Conservation (phyloP, 2,797 vertebrate genomes). For the Catamblyrhynchus diadema region DNA sequence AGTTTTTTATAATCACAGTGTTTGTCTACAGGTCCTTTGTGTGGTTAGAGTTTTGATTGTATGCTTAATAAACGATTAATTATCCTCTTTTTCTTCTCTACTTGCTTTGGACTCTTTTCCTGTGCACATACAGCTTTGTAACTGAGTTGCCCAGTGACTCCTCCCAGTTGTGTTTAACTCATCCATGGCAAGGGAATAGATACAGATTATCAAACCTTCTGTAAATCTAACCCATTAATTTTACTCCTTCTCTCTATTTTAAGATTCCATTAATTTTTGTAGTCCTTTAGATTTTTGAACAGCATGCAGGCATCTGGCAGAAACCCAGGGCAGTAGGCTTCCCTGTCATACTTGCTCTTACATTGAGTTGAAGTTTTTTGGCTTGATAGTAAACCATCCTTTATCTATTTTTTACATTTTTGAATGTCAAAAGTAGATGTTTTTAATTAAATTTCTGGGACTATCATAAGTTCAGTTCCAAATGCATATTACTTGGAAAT, state of each 20-base stretch:
- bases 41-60: neutral
- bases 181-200: neutral
- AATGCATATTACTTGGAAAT: neutral
- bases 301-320: neutral
- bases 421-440: neutral
- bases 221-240: conserved; percentile 18
- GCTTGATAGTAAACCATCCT: neutral
- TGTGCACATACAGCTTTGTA: neutral
- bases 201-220: neutral
- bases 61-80: conserved; percentile 6
- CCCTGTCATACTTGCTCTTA: neutral
- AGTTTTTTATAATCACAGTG: neutral
- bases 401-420: neutral
- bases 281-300: conserved; percentile 7
- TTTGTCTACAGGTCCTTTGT: neutral
- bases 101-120: neutral
- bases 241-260: conserved; percentile 2
- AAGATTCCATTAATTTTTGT: conserved; percentile 4
- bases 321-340: neutral
- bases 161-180: neutral
- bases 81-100: neutral
- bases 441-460: neutral
- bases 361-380: neutral
- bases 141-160: neutral
- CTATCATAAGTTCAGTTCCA: neutral